Base-by-base conservation (phyloP, 92 coral and sea anemone genomes). In the Heteractis magnifica region DNA sequence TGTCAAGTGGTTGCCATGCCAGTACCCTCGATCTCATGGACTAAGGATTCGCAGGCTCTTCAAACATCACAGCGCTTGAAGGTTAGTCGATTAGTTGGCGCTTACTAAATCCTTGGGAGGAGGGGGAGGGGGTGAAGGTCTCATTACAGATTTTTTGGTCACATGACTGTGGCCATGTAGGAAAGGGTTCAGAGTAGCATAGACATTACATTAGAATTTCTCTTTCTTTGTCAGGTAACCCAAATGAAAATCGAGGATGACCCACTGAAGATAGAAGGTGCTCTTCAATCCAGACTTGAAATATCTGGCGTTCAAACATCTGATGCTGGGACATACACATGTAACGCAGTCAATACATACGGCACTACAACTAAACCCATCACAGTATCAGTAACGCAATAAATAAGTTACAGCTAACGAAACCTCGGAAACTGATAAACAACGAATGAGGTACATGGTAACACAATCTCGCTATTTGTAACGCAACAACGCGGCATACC, bases 1-100 rank as follows among this genome's bases (percentile, higher is more conserved):
- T 86, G 89, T 72, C 89, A 58, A 49, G 85, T 86, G 26, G 6
- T 86, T 15, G 78, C 80, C 59, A 78, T 80, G 89, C 89, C 89
- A 21, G 62, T 51, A 58, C 71, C 89, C 1, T 19, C 18, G 44
- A 70, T 86, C 71, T 68, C 89, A 14, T 72, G 79, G 80, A 60
- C 77, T 53, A 72, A 80, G 20, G 85, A 82, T 20, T 78, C 75
- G 72, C 85, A 80, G 74, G 77, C 50, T 8, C 52, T 86, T 10
- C 83, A 81, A 52, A 64, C 85, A 12, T 26, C 84, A 51, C 79
- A 62, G 15, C 81, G 71, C n/a, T 10, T 60, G 11, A 86, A 86
- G 85, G 89, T 86, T 26, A 20, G 58, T 62, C 15, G 15, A 53
- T 8, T 53, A 8, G 58, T 53, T 53, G 58, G 13, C 1, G 13